Conservation (phyloP, 2,113 vertebrate genomes). For the Clarias magur region DNA sequence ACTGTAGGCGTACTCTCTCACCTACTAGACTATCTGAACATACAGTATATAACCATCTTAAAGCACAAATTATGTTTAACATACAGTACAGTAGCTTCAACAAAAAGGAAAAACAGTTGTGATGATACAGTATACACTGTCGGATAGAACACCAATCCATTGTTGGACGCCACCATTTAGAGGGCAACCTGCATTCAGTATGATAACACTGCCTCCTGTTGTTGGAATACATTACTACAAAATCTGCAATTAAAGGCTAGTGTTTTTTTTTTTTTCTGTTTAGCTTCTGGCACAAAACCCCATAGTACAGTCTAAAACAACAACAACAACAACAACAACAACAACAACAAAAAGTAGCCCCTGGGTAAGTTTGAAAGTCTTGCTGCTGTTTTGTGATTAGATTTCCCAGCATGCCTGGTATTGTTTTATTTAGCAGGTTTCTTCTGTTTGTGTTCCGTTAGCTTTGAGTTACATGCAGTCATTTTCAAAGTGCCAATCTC, state of each 20-base stretch:
- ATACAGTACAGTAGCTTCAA: background rate
- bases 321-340: no score
- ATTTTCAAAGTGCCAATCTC: background rate
- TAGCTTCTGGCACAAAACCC: background rate
- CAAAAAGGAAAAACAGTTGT: conserved; percentile 12
- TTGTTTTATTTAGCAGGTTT: conserved; percentile 4
- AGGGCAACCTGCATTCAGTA: conserved; percentile 15
- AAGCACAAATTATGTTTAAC: conserved; percentile 18
- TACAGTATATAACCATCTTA: conserved; percentile 1
- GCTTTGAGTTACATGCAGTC: background rate
- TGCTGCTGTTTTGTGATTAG: conserved; percentile 9
- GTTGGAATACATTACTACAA: conserved; percentile 51
- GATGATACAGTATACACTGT: background rate
- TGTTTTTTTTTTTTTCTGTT: background rate
- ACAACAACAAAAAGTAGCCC: background rate
- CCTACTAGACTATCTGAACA: background rate
- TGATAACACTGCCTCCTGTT: conserved; percentile 67
- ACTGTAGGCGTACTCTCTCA: background rate
- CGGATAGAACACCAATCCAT: background rate
- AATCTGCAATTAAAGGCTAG: background rate
- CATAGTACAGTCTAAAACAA: background rate
- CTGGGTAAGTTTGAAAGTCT: background rate
- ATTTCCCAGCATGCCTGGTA: conserved; percentile 13
- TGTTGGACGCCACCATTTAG: conserved; percentile 26
- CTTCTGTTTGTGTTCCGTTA: background rate